Evolutionary conservation across 2,113 vertebrate species (phyloP).

Genomic region (Corapipo altera): DNA sequence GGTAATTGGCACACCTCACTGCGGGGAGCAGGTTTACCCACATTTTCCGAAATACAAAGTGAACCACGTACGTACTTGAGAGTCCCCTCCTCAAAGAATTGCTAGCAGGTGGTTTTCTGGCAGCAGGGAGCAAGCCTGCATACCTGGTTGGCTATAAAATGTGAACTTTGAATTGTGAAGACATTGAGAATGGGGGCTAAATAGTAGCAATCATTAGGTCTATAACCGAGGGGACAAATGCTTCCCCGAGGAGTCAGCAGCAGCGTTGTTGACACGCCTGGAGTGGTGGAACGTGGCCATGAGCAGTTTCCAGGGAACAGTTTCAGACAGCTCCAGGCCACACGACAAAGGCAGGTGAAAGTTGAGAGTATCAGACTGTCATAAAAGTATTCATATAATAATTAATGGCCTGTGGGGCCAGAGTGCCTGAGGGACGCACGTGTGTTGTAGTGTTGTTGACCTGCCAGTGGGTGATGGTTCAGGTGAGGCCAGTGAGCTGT

Average conservation of each 20-base stretch:
- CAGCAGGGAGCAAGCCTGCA: background rate
- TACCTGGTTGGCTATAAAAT: conserved; percentile 28
- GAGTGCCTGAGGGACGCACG: background rate
- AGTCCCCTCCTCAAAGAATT: background rate
- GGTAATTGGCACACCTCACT: background rate
- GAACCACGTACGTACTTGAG: rapidly evolving
- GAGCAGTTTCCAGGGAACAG: background rate
- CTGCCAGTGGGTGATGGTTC: background rate
- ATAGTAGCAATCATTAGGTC: conserved; percentile 44
- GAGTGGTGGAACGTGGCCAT: rapidly evolving
- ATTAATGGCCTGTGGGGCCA: background rate
- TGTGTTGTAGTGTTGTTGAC: background rate
- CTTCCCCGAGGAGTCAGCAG: conserved; percentile 14
- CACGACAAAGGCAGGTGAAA: background rate
- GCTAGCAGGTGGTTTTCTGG: background rate
- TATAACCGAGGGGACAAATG: conserved; percentile 11
- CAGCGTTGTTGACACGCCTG: background rate
- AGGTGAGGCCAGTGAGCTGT: background rate
- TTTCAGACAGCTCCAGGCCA: background rate
- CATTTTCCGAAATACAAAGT: background rate
- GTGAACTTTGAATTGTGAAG: conserved; percentile 64
- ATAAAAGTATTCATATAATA: background rate
- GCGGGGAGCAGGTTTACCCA: background rate
- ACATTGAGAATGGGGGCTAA: background rate
- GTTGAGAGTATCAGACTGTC: background rate